Percentiles rank a stretch among this genome's conserved stretches.
phyloP scores from a whole-genome alignment of 2,113 vertebrate genomes.

The Cygnus atratus region DNA sequence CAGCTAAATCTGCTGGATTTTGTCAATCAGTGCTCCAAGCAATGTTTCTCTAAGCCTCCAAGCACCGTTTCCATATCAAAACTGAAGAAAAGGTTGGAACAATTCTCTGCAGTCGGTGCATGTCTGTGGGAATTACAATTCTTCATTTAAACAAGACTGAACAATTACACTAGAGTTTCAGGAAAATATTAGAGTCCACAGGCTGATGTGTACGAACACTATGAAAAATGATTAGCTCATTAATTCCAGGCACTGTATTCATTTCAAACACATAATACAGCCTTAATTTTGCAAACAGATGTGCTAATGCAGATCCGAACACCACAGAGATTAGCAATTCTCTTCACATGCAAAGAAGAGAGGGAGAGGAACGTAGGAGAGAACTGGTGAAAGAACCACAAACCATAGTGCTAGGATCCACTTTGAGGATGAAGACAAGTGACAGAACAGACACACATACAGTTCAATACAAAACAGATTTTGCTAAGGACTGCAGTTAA shows the following conservation, averaged over 20 bases:
- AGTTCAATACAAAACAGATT: background rate
- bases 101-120: background rate
- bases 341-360: background rate
- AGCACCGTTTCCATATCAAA: background rate
- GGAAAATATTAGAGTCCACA: background rate
- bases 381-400: background rate
- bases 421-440: background rate
- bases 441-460: background rate
- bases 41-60: background rate
- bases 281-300: background rate
- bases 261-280: background rate
- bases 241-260: background rate
- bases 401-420: background rate
- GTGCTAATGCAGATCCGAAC: background rate
- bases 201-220: background rate
- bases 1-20: background rate
- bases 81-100: background rate
- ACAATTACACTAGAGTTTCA: background rate
- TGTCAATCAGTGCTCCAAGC: background rate
- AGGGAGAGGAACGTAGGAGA: background rate
- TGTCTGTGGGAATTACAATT: background rate
- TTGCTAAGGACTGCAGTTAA: background rate
- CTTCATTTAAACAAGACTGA: background rate
- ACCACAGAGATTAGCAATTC: background rate
- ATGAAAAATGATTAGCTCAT: constrained; percentile 1